Conservation (phyloP, 2,797 vertebrate species). For the Acanthornis magna region DNA sequence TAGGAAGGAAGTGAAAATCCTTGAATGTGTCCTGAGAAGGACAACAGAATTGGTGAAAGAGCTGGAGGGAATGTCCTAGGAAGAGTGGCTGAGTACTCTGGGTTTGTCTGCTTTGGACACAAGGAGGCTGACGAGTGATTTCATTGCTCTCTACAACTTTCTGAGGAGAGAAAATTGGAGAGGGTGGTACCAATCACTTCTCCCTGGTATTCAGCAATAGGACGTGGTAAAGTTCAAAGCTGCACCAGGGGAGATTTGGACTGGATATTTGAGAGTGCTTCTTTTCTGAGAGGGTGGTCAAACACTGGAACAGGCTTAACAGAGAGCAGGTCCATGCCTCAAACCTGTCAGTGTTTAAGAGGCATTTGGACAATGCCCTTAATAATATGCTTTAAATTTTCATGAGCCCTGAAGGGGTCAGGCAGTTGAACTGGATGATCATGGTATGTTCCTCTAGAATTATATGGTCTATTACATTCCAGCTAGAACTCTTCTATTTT, state of each 20-base stretch:
- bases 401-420: neutral
- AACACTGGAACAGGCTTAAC: neutral
- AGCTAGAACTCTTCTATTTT: neutral
- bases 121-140: rapidly evolving
- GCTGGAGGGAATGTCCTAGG: neutral
- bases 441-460: rapidly evolving
- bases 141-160: neutral
- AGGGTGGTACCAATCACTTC: neutral
- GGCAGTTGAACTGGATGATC: neutral
- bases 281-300: rapidly evolving
- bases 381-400: neutral
- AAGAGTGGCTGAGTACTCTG: rapidly evolving
- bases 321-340: rapidly evolving
- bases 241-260: neutral
- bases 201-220: neutral
- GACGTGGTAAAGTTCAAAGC: rapidly evolving
- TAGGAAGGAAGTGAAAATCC: neutral
- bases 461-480: neutral
- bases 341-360: neutral
- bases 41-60: neutral
- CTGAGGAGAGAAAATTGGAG: neutral
- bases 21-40: neutral
- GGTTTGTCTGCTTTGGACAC: neutral
- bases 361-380: neutral
- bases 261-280: neutral